A percentile compares a stretch with the other conserved stretches of the same genome.
Conservation (phyloP, 2,888 invertebrate species). For the Alloscopus bannaensis region DNA sequence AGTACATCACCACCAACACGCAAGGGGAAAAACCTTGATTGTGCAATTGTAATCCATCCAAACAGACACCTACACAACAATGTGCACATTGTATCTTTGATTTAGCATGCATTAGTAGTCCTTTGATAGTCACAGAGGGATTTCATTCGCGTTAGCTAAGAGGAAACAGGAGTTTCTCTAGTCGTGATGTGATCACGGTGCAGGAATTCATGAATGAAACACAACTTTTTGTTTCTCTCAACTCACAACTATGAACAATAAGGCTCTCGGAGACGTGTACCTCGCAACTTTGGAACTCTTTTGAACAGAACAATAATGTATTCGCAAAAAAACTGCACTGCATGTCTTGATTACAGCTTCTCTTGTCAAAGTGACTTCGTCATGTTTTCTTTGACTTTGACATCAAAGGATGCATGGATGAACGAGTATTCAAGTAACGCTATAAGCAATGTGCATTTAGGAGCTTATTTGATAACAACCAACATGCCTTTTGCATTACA, state of each 20-base stretch:
- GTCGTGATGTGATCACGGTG: conserved; percentile 11
- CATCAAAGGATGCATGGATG: conserved; percentile 35
- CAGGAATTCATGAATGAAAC: conserved; percentile 7
- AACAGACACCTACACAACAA: conserved; percentile 1
- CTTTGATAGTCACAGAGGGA: no score
- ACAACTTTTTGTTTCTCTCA: background rate
- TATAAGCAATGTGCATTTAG: conserved; percentile 17
- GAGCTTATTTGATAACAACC: background rate
- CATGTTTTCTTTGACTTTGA: background rate
- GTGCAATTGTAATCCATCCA: no score
- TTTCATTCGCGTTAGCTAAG: no score
- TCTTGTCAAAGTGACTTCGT: background rate
- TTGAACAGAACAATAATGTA: background rate
- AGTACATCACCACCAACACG: background rate
- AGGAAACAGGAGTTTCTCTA: background rate
- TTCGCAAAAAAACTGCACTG: background rate
- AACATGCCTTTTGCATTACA: conserved; percentile 24
- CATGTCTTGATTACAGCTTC: conserved; percentile 6
- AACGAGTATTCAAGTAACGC: conserved; percentile 8
- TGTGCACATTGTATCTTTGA: conserved; percentile 7
- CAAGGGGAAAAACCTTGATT: conserved; percentile 5
- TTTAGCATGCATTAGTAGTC: background rate
- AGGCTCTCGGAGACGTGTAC: no score
- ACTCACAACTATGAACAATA: no score
- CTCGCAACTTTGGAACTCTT: no score